phyloP scores from a whole-genome alignment of 2,888 invertebrate genomes.

The Diplolepis rosae region DNA sequence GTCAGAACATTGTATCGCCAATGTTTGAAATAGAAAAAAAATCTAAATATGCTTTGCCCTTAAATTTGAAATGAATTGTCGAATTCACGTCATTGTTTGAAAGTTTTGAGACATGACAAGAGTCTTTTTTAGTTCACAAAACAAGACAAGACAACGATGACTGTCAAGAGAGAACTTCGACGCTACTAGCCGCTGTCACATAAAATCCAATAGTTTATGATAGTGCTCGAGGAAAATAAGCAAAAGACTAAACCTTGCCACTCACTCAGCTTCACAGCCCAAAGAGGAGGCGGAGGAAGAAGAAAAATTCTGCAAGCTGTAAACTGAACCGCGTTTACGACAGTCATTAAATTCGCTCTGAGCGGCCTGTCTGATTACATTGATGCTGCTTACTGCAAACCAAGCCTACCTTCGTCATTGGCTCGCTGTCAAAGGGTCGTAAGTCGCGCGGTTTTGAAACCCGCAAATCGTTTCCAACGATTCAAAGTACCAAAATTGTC shows the following conservation, averaged over 20 bases:
- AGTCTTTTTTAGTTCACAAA: neutral
- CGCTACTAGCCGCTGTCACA: constrained; percentile 28
- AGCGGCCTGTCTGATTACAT: constrained; percentile 38
- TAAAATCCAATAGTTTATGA: constrained; percentile 39
- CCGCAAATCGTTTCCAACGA: constrained; percentile 22
- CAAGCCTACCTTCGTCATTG: constrained; percentile 23
- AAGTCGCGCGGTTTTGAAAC: constrained; percentile 22
- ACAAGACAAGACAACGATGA: constrained; percentile 14
- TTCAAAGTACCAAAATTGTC: constrained; percentile 21
- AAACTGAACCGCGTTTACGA: constrained; percentile 63
- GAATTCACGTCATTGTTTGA: neutral
- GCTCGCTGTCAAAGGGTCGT: constrained; percentile 22
- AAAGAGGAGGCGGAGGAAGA: constrained; percentile 20
- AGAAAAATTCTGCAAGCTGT: constrained; percentile 51
- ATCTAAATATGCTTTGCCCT: too few relatives aligned
- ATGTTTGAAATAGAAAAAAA: too few relatives aligned
- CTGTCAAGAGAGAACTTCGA: constrained; percentile 11
- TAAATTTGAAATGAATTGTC: too few relatives aligned
- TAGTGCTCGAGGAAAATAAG: constrained; percentile 37
- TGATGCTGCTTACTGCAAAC: constrained; percentile 36
- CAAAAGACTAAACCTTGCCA: constrained; percentile 35
- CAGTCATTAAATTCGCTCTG: constrained; percentile 64
- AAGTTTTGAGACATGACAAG: neutral
- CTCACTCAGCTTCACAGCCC: constrained; percentile 12
- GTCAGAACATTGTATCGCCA: too few relatives aligned